Conservation (phyloP, 92 coral and sea anemone species). For the Ricordea florida region DNA sequence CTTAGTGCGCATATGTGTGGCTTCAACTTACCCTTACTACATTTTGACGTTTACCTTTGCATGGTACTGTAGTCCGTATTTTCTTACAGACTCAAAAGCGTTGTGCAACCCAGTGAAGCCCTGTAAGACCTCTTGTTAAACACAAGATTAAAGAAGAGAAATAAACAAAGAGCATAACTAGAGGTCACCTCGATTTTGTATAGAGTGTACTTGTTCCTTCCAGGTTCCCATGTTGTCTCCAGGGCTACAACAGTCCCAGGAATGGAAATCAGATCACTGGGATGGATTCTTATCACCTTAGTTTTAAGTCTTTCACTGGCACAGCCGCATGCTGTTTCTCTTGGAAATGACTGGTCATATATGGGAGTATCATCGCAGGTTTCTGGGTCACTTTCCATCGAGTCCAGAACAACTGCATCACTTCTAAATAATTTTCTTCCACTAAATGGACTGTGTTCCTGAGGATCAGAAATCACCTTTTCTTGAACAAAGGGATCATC, state of each 20-base stretch:
- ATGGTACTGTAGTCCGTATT: no score
- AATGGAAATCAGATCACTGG: conserved; percentile 82
- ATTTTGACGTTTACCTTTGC: no score
- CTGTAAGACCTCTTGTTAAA: not conserved
- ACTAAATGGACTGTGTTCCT: not conserved
- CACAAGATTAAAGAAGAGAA: not conserved
- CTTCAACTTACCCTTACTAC: no score
- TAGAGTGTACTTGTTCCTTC: conserved; percentile 83
- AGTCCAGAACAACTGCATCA: conserved; percentile 61
- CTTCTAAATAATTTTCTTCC: conserved; percentile 69
- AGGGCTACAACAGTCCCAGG: conserved; percentile 74
- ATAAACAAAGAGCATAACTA: not conserved
- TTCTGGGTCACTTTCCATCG: conserved; percentile 78
- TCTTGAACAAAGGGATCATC: no score
- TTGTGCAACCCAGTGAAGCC: no score
- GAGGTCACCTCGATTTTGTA: conserved; percentile 83
- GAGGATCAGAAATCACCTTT: no score
- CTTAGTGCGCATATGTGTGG: no score
- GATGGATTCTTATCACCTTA: conserved; percentile 65
- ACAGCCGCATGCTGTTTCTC: conserved; percentile 2
- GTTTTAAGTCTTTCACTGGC: not conserved
- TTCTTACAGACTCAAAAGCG: no score
- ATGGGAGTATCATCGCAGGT: conserved; percentile 57
- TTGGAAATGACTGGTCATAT: conserved; percentile 29
- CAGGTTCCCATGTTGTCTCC: conserved; percentile 86